Base-by-base conservation (phyloP, 2,888 invertebrate genomes). In the Morpho deidamia region DNA sequence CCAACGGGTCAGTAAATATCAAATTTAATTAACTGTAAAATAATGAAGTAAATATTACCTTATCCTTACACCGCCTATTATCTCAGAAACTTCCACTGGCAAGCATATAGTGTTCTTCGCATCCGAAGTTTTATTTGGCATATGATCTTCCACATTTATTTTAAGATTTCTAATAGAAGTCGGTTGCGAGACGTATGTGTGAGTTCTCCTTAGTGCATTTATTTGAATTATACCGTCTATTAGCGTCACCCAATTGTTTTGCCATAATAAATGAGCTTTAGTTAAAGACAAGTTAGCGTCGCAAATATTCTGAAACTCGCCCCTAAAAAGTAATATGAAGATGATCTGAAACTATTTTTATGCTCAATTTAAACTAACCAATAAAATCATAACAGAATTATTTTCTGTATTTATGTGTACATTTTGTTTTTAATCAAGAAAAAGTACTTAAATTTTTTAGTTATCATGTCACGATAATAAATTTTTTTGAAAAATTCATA, bases 151-250 rank as follows among this genome's bases (percentile, higher is more conserved):
- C 0, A 71, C 59, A 53, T 81, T 65, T 32, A 83, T 77, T 12
- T 46, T 44, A 0, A 82, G 60, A 11, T 59, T 66, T 44, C 69
- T 68, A 2, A 83, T 72, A 5, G 64, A 66, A 0, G 92, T 92
- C 0, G 95, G 94, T 11, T 94, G 82, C 44, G 92, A 84, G 0
- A 95, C 81, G 1, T 91, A 87, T 48, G 93, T 90, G 1, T 92
- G 84, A 10, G 91, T 83, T 44, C 91, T 82, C 34, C 91, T 90
- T n/a, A 96, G 69, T n/a, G 93, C 88, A 49, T 92, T 90, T 55
- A 95, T 91, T 80, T 97, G 97, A 10, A 97, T 77, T 90, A 97
- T 92, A 0, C 94, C 94, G 75, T 97, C 97, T 66, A 97, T 87
- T 64, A 95, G 93, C 2, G 95, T 92, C 0, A 94, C 92, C 96